A percentile compares a stretch with the other conserved stretches of the same genome.
Evolutionary conservation across 2,797 vertebrate genomes (phyloP).

Genomic region (Chaunax sp.): DNA sequence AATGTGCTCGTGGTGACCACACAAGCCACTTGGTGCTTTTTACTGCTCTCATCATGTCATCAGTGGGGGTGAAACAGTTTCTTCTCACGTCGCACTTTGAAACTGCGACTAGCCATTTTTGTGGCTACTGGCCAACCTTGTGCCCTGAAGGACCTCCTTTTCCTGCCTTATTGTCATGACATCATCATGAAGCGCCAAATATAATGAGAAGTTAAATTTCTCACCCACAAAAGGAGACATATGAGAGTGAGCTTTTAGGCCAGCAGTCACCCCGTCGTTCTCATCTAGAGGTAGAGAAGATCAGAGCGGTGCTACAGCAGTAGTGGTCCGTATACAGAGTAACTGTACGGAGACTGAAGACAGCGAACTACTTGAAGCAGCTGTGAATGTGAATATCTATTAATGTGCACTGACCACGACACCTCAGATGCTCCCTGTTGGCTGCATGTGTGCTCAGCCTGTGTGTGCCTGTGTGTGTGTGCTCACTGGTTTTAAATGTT

Average conservation of each 20-base stretch:
- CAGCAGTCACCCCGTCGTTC: conserved; percentile 1
- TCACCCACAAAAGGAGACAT: conserved; percentile 11
- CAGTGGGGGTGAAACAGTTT: conserved; percentile 19
- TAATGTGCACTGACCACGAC: conserved; percentile 78
- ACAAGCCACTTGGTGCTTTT: conserved; percentile 7
- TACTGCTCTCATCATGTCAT: conserved; percentile 26
- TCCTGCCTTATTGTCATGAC: conserved; percentile 71
- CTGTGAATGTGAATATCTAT: conserved; percentile 86
- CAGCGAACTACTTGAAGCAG: conserved; percentile 41
- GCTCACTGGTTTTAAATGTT: conserved; percentile 77
- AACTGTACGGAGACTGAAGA: conserved; percentile 29
- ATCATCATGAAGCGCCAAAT: conserved; percentile 64
- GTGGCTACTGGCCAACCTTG: conserved; percentile 18
- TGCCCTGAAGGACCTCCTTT: conserved; percentile 48
- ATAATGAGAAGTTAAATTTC: conserved; percentile 46
- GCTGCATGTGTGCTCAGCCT: conserved; percentile 52
- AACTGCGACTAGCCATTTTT: background rate
- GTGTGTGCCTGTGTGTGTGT: conserved; percentile 21
- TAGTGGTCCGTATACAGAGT: conserved; percentile 21
- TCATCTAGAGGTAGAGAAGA: conserved; percentile 21
- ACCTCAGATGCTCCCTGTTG: conserved; percentile 79
- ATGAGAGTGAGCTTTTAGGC: conserved; percentile 12
- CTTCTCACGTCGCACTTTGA: conserved; percentile 21
- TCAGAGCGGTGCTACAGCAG: conserved; percentile 37
- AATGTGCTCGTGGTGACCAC: conserved; percentile 44